These are phyloP conservation scores for Acomys russatus DNA, from an alignment of 2,797 vertebrate genomes.

Conservation along the genomic window DNA sequence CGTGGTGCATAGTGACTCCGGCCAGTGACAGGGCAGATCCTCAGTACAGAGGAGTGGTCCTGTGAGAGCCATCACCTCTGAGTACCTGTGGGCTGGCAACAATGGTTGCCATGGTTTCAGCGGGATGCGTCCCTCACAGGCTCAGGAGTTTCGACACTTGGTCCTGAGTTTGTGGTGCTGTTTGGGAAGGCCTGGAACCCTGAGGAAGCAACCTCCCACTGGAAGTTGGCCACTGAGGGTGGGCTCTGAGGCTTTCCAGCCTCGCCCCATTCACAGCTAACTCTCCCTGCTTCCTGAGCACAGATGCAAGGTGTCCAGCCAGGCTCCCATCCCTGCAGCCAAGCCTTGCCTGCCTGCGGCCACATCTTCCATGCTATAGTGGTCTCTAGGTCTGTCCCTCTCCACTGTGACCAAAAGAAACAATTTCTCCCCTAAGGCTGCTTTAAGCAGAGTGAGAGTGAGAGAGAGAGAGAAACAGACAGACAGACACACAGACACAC, in stretches of 20 bases:
- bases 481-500: too few species aligned
- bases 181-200: neutral
- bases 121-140: neutral
- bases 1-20: too few species aligned
- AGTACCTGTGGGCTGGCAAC: neutral
- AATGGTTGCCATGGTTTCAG: neutral
- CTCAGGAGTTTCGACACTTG: neutral
- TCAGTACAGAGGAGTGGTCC: accelerated
- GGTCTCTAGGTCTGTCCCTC: neutral
- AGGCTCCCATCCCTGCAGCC: neutral
- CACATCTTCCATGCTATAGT: neutral
- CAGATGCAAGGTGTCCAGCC: neutral
- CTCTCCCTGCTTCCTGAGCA: neutral
- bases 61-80: neutral
- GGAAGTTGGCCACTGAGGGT: neutral
- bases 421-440: neutral
- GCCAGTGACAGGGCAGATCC: neutral
- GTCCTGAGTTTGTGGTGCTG: neutral
- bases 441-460: neutral
- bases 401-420: neutral
- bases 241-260: neutral
- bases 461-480: too few species aligned
- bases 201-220: neutral
- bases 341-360: neutral
- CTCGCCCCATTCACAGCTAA: neutral